Percentiles rank a stretch among this genome's conserved stretches.
phyloP scores from a whole-genome alignment of 2,797 vertebrate species.

The Mico argentatus region DNA sequence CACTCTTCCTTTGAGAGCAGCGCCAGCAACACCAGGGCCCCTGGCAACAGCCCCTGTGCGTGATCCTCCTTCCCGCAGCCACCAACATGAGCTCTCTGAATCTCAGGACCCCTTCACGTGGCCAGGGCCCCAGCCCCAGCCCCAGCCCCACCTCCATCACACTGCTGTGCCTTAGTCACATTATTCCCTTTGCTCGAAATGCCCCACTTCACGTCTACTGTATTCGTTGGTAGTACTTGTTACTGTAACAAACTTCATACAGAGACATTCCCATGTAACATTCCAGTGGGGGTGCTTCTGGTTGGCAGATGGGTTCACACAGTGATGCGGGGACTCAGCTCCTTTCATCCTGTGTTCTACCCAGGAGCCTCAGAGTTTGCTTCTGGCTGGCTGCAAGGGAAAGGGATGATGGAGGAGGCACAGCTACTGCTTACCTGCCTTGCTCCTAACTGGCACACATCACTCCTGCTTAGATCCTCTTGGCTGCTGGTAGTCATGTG shows the following conservation, averaged over 20 bases:
- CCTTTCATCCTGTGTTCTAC: not conserved
- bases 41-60: conserved; percentile 91
- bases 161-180: not conserved
- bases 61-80: conserved; percentile 64
- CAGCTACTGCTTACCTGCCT: not conserved
- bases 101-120: not conserved
- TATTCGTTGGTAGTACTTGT: not conserved
- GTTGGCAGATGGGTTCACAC: not conserved
- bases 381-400: not conserved
- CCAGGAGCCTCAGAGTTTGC: not conserved
- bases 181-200: not conserved
- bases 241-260: not conserved
- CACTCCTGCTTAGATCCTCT: not conserved
- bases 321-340: not conserved
- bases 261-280: not conserved
- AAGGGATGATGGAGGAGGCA: not conserved
- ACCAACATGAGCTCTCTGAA: not conserved
- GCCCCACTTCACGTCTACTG: not conserved
- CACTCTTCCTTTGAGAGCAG: conserved; percentile 99
- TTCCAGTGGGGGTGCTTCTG: not conserved
- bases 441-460: not conserved
- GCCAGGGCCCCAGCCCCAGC: not conserved
- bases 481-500: not conserved
- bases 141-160: not conserved
- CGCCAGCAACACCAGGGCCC: conserved; percentile 93